Base-by-base conservation (phyloP, 2,888 invertebrate species). In the Pachydiplax longipennis region DNA sequence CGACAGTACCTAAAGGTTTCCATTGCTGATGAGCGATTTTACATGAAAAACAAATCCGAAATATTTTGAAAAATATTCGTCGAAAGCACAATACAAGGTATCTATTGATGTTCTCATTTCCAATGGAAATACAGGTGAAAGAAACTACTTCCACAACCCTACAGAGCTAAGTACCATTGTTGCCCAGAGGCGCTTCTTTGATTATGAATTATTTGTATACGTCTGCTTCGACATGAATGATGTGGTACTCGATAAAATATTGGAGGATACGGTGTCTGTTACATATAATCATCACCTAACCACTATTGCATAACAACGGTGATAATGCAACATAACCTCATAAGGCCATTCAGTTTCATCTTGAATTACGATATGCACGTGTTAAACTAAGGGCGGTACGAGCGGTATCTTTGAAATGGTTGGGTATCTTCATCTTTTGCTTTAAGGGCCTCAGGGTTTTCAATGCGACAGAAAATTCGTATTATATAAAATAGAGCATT, bases 301-400 rank as follows among this genome's bases (percentile, higher is more conserved):
- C 31, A 61, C 25, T 58, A 87, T 87, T 87, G 87, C 87, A 65
- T 61, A 87, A 87, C 58, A 53, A 61, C 31, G 37, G 37, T 87
- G 87, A 87, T 87, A 87, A 58, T 61, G 87, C 61, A 87, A 87
- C 87, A 87, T 65, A 58, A 48, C 25, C 8, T n/a, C 82, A 6
- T n/a, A 87, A 37, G 61, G 37, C 58, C 87, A 61, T 87, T 37
- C 87, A 31, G 37, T 87, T 65, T 87, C 87, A 65, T 87, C 87
- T 87, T 87, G 65, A 65, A 87, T 87, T 87, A 87, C 87, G 87
- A 37, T 37, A 13, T 2, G 58, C 87, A 87, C 18, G 6, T 87
- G 87, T 87, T 65, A 87, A 1, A 0, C 12, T 58, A n/a, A 35
- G 22, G 37, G 87, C 61, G 61, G 61, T 58, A 87, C 1, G 22